A percentile compares a stretch with the other conserved stretches of the same genome.
Conservation (phyloP, 2,888 invertebrate genomes). For the Pilophorus perplexus region DNA sequence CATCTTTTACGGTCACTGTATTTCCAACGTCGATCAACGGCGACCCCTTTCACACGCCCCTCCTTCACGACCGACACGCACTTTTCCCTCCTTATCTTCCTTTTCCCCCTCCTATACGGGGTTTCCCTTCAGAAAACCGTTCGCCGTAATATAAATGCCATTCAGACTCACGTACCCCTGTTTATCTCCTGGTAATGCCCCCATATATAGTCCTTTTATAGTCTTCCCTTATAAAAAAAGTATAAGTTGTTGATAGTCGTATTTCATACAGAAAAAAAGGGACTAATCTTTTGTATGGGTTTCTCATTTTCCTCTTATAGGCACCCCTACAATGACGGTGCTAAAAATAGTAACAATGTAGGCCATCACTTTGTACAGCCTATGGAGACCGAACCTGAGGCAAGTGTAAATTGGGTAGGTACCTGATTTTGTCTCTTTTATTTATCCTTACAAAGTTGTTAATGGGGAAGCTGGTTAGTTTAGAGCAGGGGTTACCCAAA, state of each 20-base stretch:
- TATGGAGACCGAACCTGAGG: too few species aligned
- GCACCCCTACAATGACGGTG: too few species aligned
- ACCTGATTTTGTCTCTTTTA: too few species aligned
- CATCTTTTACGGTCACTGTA: constrained; percentile 37
- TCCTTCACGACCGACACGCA: constrained; percentile 16
- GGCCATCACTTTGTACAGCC: too few species aligned
- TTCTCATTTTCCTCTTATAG: too few species aligned
- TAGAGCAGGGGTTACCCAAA: too few species aligned
- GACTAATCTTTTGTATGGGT: neutral
- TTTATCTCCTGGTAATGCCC: constrained; percentile 31
- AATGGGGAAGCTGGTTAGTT: too few species aligned
- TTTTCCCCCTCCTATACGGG: neutral
- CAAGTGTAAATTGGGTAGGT: too few species aligned
- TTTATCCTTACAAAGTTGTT: too few species aligned
- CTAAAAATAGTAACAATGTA: too few species aligned
- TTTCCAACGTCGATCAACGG: constrained; percentile 36
- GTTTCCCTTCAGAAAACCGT: neutral
- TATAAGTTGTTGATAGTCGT: constrained; percentile 30
- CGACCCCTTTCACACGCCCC: constrained; percentile 5
- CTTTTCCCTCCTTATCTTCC: constrained; percentile 5
- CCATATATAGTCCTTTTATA: constrained; percentile 29
- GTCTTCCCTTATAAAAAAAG: constrained; percentile 27
- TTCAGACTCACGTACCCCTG: constrained; percentile 31
- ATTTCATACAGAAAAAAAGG: neutral
- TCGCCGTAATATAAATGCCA: constrained; percentile 32